Conservation (phyloP, 1,140 invertebrate genomes). For the Lepidurus arcticus region DNA sequence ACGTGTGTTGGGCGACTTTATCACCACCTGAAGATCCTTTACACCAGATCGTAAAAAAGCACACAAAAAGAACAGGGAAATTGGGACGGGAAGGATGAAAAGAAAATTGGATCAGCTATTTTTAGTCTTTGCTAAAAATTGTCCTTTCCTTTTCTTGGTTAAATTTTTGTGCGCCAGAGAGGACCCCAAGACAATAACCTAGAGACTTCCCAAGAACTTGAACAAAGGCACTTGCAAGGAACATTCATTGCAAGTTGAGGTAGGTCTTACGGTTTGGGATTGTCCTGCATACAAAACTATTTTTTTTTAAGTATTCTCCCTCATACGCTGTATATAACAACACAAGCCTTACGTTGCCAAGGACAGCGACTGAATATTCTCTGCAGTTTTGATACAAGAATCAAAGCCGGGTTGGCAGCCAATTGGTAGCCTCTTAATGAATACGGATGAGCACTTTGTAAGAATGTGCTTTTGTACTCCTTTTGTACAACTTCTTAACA, state of each 20-base stretch:
- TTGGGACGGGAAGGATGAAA: conserved; percentile 6
- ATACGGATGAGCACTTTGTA: background rate
- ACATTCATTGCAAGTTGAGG: background rate
- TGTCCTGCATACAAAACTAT: background rate
- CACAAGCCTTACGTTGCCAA: background rate
- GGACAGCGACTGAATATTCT: background rate
- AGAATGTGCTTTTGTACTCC: too few relatives aligned
- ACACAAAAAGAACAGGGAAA: background rate
- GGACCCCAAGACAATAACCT: background rate
- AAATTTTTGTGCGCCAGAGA: background rate
- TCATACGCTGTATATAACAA: background rate
- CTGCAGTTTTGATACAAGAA: background rate
- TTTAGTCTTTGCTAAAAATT: background rate
- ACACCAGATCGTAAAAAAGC: conserved; percentile 1
- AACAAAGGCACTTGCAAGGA: background rate
- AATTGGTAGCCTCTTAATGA: background rate
- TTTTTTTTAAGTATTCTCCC: background rate
- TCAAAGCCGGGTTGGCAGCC: background rate
- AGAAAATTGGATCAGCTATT: conserved; percentile 14
- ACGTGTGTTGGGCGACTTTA: conserved; percentile 7
- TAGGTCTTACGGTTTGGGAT: background rate
- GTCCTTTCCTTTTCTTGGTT: background rate
- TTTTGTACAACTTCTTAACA: too few relatives aligned
- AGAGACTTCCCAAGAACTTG: background rate
- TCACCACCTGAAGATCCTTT: conserved; percentile 17